A percentile compares a stretch with the other conserved stretches of the same genome.
Conservation (phyloP, 1,140 invertebrate genomes). For the Diprion similis region DNA sequence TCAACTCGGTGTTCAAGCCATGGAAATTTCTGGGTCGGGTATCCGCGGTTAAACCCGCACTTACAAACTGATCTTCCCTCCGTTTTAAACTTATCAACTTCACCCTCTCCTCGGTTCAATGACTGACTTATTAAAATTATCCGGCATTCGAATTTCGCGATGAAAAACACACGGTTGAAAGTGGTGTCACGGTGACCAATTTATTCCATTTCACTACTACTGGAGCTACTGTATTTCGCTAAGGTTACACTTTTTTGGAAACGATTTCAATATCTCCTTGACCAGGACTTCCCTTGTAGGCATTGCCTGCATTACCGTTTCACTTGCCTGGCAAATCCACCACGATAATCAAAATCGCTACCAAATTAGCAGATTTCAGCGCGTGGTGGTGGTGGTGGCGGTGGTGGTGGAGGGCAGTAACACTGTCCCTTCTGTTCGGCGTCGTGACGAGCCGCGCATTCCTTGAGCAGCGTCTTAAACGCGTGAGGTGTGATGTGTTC, state of each 20-base stretch:
- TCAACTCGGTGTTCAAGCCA: neutral
- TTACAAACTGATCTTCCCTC: neutral
- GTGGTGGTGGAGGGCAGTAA: slow-evolving; percentile 28
- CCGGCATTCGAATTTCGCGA: neutral
- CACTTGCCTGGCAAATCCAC: neutral
- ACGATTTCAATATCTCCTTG: too few species aligned
- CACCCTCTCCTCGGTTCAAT: neutral
- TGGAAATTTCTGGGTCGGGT: neutral
- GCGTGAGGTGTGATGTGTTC: slow-evolving; percentile 36
- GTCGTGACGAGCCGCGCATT: slow-evolving; percentile 29
- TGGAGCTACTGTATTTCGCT: too few species aligned
- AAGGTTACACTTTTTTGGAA: too few species aligned
- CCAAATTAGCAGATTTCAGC: neutral
- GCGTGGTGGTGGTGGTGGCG: neutral
- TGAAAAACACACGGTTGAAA: neutral
- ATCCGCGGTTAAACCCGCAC: slow-evolving; percentile 2
- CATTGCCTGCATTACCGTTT: neutral
- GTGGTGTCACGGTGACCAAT: too few species aligned
- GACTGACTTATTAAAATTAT: neutral
- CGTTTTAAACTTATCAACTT: neutral
- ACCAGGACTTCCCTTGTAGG: too few species aligned
- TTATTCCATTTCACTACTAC: too few species aligned
- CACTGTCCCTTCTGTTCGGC: slow-evolving; percentile 31
- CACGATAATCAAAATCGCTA: neutral
- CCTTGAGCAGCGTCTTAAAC: slow-evolving; percentile 36